Evolutionary conservation across 2,888 invertebrate species (phyloP).

Genomic region (Hyles lineata): DNA sequence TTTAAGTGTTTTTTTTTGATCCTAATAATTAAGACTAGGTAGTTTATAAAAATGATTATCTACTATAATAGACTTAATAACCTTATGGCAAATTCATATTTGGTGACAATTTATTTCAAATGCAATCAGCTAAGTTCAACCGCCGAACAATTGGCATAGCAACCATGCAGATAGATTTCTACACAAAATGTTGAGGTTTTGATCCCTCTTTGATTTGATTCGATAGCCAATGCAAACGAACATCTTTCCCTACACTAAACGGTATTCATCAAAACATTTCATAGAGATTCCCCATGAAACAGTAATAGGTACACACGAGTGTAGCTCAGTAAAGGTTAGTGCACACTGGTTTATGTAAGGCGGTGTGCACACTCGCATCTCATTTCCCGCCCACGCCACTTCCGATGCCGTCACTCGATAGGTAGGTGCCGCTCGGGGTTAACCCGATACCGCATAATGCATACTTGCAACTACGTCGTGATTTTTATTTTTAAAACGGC

Average conservation of each 20-base stretch:
- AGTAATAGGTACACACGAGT: background rate
- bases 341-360: conserved; percentile 42
- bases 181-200: no score
- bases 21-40: background rate
- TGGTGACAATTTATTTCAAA: no score
- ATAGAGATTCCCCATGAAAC: no score
- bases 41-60: background rate
- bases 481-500: conserved; percentile 14
- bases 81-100: no score
- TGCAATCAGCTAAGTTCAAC: no score
- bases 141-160: no score
- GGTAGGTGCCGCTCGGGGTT: conserved; percentile 46
- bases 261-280: no score
- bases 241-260: no score
- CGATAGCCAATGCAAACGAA: no score
- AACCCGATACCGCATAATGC: conserved; percentile 43
- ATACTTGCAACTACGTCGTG: conserved; percentile 36
- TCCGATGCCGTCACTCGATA: conserved; percentile 63
- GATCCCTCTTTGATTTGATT: no score
- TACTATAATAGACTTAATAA: no score
- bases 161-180: no score
- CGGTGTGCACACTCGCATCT: conserved; percentile 56
- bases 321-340: conserved; percentile 14
- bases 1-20: background rate
- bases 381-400: conserved; percentile 61